Evolutionary conservation across 2,113 vertebrate genomes (phyloP), one percentile per base, ranked within the genome.

Genomic region (Crotalus tigris): DNA sequence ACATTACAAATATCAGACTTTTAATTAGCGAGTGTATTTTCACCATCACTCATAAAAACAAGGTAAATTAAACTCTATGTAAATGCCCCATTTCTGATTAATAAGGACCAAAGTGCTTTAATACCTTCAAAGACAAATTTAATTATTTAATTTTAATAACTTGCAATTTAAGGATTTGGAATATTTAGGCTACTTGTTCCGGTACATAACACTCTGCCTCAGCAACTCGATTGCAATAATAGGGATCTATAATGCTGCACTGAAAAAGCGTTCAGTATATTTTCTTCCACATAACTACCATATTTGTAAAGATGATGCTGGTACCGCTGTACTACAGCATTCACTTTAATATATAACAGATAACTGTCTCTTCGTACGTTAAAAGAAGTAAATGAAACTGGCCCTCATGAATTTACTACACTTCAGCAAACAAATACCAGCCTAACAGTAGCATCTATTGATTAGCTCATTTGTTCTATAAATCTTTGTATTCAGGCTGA

Each of bases 371-470:
- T 96, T 96, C 95, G 90, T 64, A 95, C 95, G 95, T 93, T 94
- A 94, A 97, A 96, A 96, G 90, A 93, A 91, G 87, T 88, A 95
- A 96, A 96, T 95, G 95, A 96, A 97, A 95, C 92, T 7, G 53
- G 93, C 93, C 95, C 94, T 54, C 93, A 95, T 95, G 93, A 96
- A 96, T 96, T 97, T 96, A 95, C 95, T 96, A 96, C 94, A 86
- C 95, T 95, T 96, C 96, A 95, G 95, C 94, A 96, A 95, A 96
- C 93, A 95, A 96, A 96, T 33, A 95, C 94, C 95, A 93, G 94
- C 95, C 94, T 94, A 96, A 96, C 33, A 96, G 94, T 94, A 92
- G 93, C 95, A 94, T 95, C 90, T 0, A 0, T 92, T 94, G 94
- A 96, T 94, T 90, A 0, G 89, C 17, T 95, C 93, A 94, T 92